Percentiles rank a stretch among this genome's conserved stretches.
phyloP scores from a whole-genome alignment of 2,113 vertebrate genomes.

The Prunella fulvescens region DNA sequence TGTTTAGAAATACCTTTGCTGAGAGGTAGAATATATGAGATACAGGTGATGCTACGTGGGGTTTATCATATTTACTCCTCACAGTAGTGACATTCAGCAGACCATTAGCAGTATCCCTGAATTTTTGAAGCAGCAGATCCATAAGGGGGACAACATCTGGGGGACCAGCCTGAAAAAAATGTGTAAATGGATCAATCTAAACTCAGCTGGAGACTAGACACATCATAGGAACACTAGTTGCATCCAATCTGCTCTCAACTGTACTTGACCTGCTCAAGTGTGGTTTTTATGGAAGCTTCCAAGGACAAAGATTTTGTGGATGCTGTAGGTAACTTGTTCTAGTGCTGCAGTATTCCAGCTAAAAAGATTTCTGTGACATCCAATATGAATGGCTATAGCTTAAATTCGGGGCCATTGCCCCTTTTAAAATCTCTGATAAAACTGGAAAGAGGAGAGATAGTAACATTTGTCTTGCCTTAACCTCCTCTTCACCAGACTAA shows the following conservation, averaged over 20 bases:
- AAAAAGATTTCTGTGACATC: neutral
- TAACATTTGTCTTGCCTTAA: neutral
- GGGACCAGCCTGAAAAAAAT: neutral
- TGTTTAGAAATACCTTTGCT: neutral
- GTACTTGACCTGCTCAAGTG: neutral
- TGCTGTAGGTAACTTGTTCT: neutral
- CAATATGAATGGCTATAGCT: neutral
- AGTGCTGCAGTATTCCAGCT: neutral
- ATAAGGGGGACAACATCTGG: neutral
- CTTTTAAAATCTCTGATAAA: neutral
- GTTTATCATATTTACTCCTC: neutral
- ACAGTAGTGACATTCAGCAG: neutral
- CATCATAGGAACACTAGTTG: neutral
- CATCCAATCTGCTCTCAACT: neutral
- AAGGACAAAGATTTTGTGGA: neutral
- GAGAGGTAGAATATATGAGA: neutral
- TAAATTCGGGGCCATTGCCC: neutral
- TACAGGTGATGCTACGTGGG: neutral
- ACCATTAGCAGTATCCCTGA: neutral
- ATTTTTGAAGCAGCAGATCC: neutral
- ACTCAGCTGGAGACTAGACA: neutral
- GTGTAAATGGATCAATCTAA: neutral
- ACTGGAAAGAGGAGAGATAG: neutral
- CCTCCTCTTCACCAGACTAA: neutral
- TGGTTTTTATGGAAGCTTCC: neutral